Evolutionary conservation across 2,888 invertebrate genomes (phyloP), one percentile per base, ranked within the genome.

Genomic region (Rhodophaea formosa): DNA sequence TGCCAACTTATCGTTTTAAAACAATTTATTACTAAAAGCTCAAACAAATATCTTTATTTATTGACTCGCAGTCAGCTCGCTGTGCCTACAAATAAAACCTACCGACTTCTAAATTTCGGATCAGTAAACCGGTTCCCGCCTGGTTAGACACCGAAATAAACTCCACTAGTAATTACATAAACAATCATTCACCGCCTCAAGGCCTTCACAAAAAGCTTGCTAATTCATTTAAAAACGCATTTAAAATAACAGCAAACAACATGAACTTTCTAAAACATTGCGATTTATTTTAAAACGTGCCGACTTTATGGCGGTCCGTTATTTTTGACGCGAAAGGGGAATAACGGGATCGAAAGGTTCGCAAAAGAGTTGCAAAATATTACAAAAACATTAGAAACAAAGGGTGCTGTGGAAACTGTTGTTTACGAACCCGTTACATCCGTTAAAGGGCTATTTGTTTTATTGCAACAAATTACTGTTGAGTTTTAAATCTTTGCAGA

Each of bases 401-500:
- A 66, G 70, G 69, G 70, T 68, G 67, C 65, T 59, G 61, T 59
- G 63, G 72, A 69, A 63, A 68, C 62, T 69, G 72, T 74, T 70
- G 56, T 65, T 61, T 69, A 67, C 66, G 51, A 70, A 70, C 75
- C 80, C 77, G 80, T 83, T 80, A 79, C 59, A 60, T 64, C 64
- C 67, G 62, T 65, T 70, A 71, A 82, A 79, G 75, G 77, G 77
- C 63, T 59, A 62, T 59, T 72, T 72, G 67, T 77, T 81, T 84
- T 86, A 87, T 82, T 82, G 71, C 79, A 65, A 70, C 70, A 71
- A 79, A 80, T 74, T 82, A 83, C 14, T 42, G 23, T 39, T 43
- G 30, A 45, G 29, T 47, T 57, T 59, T 5, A 23, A 62, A 69
- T 65, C 60, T 62, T 62, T 63, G 56, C 60, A 62, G 59, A 35